Evolutionary conservation across 1,140 invertebrate species (phyloP).

Genomic region (Arion vulgaris): DNA sequence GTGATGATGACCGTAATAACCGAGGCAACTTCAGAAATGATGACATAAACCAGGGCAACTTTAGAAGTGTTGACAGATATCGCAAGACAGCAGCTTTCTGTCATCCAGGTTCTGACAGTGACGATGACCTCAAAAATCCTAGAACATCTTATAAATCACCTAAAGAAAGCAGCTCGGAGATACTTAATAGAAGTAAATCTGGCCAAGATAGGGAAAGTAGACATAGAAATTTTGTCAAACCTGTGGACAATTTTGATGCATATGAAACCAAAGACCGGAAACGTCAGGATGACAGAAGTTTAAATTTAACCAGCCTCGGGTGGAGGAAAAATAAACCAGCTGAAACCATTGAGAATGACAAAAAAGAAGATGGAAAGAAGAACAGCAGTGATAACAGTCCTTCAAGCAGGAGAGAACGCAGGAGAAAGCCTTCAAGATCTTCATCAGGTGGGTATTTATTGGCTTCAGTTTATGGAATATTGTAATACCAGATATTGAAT

Average conservation of each 20-base stretch:
- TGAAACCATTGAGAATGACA: not conserved
- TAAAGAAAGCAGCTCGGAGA: not conserved
- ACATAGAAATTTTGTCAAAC: no score
- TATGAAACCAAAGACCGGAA: not conserved
- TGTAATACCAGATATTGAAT: no score
- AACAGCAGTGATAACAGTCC: not conserved
- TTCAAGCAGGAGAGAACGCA: not conserved
- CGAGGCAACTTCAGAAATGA: not conserved
- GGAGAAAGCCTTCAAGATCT: conserved; percentile 46
- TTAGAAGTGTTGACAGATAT: no score
- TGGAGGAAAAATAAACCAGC: not conserved
- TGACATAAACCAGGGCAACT: not conserved
- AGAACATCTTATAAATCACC: not conserved
- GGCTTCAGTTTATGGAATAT: not conserved
- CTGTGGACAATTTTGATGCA: not conserved
- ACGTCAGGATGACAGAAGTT: not conserved
- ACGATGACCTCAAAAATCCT: not conserved
- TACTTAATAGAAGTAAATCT: not conserved
- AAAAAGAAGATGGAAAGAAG: conserved; percentile 12
- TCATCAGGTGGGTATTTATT: conserved; percentile 31
- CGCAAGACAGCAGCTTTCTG: not conserved
- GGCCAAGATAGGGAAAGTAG: not conserved
- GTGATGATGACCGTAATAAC: no score
- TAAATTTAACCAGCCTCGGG: not conserved
- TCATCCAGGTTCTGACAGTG: no score